phyloP scores from a whole-genome alignment of 2,113 vertebrate genomes.

The Ailurus styani region DNA sequence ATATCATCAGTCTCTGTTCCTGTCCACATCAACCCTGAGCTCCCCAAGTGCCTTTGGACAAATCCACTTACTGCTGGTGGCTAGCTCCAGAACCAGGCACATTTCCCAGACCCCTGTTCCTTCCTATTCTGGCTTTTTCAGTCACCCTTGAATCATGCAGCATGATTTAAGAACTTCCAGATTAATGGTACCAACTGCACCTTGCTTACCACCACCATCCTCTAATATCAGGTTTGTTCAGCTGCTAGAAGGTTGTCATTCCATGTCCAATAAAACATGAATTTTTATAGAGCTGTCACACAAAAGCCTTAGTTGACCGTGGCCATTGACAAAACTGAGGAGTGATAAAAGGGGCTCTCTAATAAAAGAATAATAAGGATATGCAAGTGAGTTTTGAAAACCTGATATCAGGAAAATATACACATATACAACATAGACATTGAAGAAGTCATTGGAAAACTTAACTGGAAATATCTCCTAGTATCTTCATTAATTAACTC shows the following conservation, averaged over 20 bases:
- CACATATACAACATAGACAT: not conserved
- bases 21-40: not conserved
- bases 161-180: not conserved
- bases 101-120: not conserved
- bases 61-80: not conserved
- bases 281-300: not conserved
- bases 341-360: not conserved
- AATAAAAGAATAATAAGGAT: not conserved
- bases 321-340: not conserved
- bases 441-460: not conserved
- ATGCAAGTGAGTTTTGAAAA: constrained; percentile 4
- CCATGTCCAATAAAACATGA: constrained; percentile 8
- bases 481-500: not conserved
- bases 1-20: not conserved
- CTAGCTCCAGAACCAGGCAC: not conserved
- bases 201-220: not conserved
- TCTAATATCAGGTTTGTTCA: not conserved
- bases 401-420: not conserved
- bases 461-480: not conserved
- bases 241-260: not conserved
- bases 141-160: not conserved
- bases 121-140: not conserved
- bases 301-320: not conserved
- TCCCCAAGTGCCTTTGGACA: not conserved
- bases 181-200: not conserved